Evolutionary conservation across 2,113 vertebrate species (phyloP), one percentile per base, ranked within the genome.

Genomic region (Actenoides hombroni): DNA sequence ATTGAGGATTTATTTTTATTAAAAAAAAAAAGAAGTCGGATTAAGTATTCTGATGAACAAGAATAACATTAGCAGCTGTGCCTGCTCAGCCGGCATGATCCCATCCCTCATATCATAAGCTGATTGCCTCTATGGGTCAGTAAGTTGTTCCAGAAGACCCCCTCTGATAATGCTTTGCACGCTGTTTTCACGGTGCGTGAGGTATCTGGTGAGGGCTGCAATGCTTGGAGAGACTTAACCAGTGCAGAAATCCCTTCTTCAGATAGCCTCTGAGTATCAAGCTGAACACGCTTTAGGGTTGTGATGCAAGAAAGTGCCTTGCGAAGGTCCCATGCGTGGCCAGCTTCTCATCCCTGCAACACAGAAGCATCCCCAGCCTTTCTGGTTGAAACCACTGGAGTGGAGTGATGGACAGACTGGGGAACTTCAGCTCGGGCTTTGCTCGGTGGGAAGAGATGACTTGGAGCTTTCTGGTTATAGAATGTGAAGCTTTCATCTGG

Each of bases 1-100:
- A 96, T 92, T 54, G 90, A 96, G 95, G 96, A 96, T 96, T 96
- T 96, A 96, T 95, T 96, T 96, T 96, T 96, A 96, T 96, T 97
- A 95, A 93, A 92, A 95, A 87, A 94, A 75, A 20, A 87, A 93
- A 80, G 88, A 51, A 88, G 73, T 78, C 4, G 18, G 94, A 96
- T 96, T 96, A 96, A 93, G 71, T 92, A 94, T 96, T 92, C 83
- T 93, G 94, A 95, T 94, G 96, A 96, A 96, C 95, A 95, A 92
- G 95, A 96, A 96, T 91, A 97, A 95, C 92, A 94, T 94, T 97
- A 96, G 86, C 96, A 94, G 96, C 96, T 96, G 96, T 96, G 95
- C 91, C 94, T 79, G 92, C 92, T 96, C 94, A 95, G 88, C 65
- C 61, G 17, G 80, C 26, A 5, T 92, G 94, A 97, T 95, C 94